These are phyloP conservation scores for Aphelocoma coerulescens DNA, from an alignment of 2,113 vertebrate genomes.

Conservation along the genomic window DNA sequence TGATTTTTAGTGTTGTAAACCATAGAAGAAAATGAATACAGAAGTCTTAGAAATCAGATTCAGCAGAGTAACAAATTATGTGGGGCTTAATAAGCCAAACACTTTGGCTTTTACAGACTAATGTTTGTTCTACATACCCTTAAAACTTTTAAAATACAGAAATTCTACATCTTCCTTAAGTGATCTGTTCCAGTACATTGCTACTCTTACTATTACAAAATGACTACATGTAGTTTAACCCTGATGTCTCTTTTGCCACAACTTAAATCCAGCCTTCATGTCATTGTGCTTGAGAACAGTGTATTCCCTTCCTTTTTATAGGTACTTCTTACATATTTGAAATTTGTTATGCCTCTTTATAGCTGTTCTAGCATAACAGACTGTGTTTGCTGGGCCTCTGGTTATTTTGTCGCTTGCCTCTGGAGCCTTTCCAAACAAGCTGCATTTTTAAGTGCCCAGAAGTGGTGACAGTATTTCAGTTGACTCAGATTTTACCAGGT, in stretches of 20 bases:
- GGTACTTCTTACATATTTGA: background rate
- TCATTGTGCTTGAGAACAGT: background rate
- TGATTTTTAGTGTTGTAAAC: background rate
- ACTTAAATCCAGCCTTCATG: background rate
- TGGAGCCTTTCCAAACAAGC: background rate
- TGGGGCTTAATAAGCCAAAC: background rate
- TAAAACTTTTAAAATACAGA: background rate
- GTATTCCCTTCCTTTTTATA: background rate
- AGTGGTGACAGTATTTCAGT: background rate
- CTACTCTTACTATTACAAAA: background rate
- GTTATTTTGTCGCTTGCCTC: background rate
- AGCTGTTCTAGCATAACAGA: background rate
- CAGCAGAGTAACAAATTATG: background rate
- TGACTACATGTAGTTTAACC: background rate
- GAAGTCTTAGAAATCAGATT: background rate
- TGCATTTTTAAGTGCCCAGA: background rate
- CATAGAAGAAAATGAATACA: background rate
- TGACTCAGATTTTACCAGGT: background rate
- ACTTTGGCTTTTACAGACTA: background rate
- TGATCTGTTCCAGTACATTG: background rate
- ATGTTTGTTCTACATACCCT: background rate
- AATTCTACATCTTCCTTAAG: background rate
- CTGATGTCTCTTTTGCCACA: background rate
- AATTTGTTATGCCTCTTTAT: background rate
- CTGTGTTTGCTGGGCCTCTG: background rate